phyloP scores from a whole-genome alignment of 2,797 vertebrate species.

The Ispidina lecontei region DNA sequence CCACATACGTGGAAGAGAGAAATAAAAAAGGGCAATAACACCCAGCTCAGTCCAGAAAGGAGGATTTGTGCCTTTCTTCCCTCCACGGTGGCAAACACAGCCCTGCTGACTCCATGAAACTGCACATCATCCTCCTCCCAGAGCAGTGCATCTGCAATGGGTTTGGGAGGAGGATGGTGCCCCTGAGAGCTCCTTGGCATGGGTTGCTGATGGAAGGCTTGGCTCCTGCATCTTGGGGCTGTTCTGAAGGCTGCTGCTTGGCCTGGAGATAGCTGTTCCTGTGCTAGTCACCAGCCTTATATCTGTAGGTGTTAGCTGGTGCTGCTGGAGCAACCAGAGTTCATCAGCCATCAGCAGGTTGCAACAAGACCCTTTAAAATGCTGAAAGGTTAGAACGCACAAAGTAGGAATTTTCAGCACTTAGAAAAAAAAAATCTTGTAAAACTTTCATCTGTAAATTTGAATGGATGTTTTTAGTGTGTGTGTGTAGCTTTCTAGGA shows the following conservation, averaged over 20 bases:
- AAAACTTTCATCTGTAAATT: background rate
- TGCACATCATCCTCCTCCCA: background rate
- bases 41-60: background rate
- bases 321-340: background rate
- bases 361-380: slow-evolving; percentile 1
- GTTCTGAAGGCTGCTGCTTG: background rate
- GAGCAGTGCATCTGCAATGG: background rate
- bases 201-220: background rate
- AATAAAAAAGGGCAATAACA: background rate
- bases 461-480: background rate
- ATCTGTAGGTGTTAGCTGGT: background rate
- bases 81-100: background rate
- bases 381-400: background rate
- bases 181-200: background rate
- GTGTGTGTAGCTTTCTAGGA: background rate
- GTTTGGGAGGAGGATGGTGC: background rate
- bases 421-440: background rate
- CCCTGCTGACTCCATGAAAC: background rate
- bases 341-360: background rate
- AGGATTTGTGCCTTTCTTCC: background rate
- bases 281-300: background rate
- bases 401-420: background rate
- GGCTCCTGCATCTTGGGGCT: background rate
- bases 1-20: background rate
- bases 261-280: background rate